phyloP scores from a whole-genome alignment of 2,113 vertebrate species.

The Dipodomys ordii region DNA sequence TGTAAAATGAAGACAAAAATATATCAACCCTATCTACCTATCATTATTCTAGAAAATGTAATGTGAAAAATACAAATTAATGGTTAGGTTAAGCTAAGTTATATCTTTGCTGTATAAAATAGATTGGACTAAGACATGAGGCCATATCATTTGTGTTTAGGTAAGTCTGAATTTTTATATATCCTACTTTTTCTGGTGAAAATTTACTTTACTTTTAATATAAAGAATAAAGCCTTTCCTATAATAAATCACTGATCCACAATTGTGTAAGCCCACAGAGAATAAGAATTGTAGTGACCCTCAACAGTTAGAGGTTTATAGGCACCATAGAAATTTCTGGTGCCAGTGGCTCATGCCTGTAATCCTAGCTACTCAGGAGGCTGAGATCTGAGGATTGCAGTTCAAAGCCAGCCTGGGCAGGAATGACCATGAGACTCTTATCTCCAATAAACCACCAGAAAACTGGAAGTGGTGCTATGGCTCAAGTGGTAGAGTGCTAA shows the following conservation, averaged over 20 bases:
- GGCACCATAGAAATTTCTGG: background rate
- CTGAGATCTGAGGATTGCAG: too few relatives aligned
- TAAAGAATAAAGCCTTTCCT: background rate
- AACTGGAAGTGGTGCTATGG: too few relatives aligned
- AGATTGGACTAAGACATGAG: background rate
- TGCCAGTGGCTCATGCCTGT: too few relatives aligned
- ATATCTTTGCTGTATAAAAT: background rate
- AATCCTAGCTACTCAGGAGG: too few relatives aligned
- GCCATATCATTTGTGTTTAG: background rate
- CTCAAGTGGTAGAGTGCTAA: too few relatives aligned
- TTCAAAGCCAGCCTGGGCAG: too few relatives aligned
- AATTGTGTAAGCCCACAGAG: background rate
- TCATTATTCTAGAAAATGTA: slow-evolving; percentile 22
- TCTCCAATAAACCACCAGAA: too few relatives aligned
- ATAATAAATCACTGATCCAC: background rate
- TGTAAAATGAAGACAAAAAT: background rate
- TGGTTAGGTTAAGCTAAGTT: background rate
- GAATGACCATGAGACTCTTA: too few relatives aligned
- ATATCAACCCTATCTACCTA: background rate
- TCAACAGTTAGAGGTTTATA: background rate
- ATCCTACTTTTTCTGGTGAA: background rate
- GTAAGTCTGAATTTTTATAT: background rate
- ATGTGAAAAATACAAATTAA: background rate
- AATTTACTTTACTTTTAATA: background rate
- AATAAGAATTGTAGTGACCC: background rate